These are phyloP conservation scores for Hymenochirus boettgeri DNA, from an alignment of 2,113 vertebrate species.

Conservation along the genomic window DNA sequence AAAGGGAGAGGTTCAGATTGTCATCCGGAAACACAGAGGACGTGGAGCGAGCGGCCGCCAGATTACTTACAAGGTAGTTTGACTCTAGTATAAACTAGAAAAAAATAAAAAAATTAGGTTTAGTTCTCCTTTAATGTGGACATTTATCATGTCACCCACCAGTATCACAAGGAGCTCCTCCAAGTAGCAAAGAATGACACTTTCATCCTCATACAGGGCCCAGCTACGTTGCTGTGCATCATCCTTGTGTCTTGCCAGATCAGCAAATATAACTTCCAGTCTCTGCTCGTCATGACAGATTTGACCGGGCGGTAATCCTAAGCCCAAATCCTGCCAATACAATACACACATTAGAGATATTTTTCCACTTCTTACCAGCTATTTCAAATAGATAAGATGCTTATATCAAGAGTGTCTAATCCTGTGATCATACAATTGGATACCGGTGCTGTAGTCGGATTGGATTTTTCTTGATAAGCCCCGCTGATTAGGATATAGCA, in stretches of 20 bases:
- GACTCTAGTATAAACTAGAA: too few relatives aligned
- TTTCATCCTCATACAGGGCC: conserved; percentile 73
- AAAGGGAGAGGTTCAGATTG: too few relatives aligned
- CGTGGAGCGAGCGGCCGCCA: too few relatives aligned
- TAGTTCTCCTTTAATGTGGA: neutral
- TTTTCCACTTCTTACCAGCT: neutral
- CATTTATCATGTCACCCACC: conserved; percentile 58
- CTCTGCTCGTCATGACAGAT: conserved; percentile 92
- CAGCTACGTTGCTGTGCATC: conserved; percentile 95
- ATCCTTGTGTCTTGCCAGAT: conserved; percentile 83
- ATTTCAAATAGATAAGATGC: neutral
- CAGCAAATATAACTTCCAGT: conserved; percentile 90
- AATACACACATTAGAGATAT: conserved; percentile 1
- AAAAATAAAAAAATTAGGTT: too few relatives aligned
- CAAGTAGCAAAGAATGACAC: conserved; percentile 73
- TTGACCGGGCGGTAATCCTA: conserved; percentile 83
- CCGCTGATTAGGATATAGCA: too few relatives aligned
- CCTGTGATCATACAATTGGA: neutral
- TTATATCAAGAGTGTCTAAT: neutral
- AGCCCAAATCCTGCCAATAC: conserved; percentile 69
- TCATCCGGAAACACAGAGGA: too few relatives aligned
- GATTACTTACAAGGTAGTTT: too few relatives aligned
- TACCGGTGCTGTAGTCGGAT: neutral
- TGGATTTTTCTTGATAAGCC: too few relatives aligned
- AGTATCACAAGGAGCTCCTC: conserved; percentile 85